Evolutionary conservation across 2,888 invertebrate genomes (phyloP).

Genomic region (Rhodophaea formosa): DNA sequence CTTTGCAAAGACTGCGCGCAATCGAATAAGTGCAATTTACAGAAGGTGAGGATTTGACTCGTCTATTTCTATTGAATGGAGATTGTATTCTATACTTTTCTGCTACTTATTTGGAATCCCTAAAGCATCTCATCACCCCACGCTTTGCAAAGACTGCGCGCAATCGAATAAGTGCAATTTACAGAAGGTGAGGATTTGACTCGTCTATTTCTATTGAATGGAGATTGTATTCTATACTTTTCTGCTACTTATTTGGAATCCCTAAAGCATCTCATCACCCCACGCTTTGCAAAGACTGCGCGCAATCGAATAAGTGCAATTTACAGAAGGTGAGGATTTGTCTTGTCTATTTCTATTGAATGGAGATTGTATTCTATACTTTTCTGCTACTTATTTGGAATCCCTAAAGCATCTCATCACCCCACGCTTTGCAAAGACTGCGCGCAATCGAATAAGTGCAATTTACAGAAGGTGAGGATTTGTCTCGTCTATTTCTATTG

Average conservation of each 20-base stretch:
- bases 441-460: slow-evolving; percentile 88
- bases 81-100: too few species aligned
- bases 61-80: background rate
- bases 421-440: too few species aligned
- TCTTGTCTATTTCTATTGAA: background rate
- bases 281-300: too few species aligned
- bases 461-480: slow-evolving; percentile 86
- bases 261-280: slow-evolving; percentile 73
- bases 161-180: slow-evolving; percentile 92
- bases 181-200: slow-evolving; percentile 81
- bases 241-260: too few species aligned
- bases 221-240: too few species aligned
- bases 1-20: too few species aligned
- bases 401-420: too few species aligned
- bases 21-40: slow-evolving; percentile 92
- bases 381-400: too few species aligned
- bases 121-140: slow-evolving; percentile 71
- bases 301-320: slow-evolving; percentile 90
- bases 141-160: too few species aligned
- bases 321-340: slow-evolving; percentile 84
- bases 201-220: slow-evolving; percentile 1
- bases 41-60: slow-evolving; percentile 77
- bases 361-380: too few species aligned
- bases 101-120: too few species aligned
- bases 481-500: slow-evolving; percentile 3